Percentiles rank a stretch among this genome's conserved stretches.
These are phyloP conservation scores for Blastobasis adustella DNA, from an alignment of 2,888 invertebrate species.

Conservation along the genomic window DNA sequence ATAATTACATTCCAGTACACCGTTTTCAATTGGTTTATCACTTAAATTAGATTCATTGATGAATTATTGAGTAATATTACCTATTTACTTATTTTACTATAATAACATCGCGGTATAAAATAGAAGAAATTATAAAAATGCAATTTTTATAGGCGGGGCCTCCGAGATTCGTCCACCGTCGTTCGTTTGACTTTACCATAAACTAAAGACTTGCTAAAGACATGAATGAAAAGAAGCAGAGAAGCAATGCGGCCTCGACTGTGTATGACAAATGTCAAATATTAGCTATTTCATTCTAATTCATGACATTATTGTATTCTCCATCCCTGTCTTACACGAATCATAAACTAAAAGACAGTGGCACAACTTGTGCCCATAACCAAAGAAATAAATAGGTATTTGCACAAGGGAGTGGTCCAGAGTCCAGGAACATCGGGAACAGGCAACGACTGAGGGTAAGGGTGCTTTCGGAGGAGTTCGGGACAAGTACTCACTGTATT, in stretches of 20 bases:
- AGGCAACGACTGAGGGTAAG: no score
- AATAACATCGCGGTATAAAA: conserved; percentile 58
- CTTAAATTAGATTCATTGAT: conserved; percentile 10
- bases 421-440: no score
- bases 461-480: no score
- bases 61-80: conserved; percentile 35
- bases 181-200: conserved; percentile 58
- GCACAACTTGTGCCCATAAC: no score
- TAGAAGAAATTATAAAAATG: conserved; percentile 58
- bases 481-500: no score
- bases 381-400: no score
- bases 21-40: not conserved
- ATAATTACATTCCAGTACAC: conserved; percentile 42
- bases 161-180: conserved; percentile 53
- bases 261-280: no score
- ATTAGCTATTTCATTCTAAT: conserved; percentile 1
- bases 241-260: conserved; percentile 11
- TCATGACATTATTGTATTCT: no score
- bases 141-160: conserved; percentile 65
- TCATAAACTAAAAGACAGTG: no score
- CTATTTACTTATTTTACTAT: conserved; percentile 52
- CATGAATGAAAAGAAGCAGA: not conserved
- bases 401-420: no score
- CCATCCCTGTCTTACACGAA: no score
- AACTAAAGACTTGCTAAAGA: conserved; percentile 18